phyloP scores from a whole-genome alignment of 1,140 invertebrate species.

The fruit fly (Drosophila melanogaster) region Release_6_plus_ISO1_MT NC_004354.4:9182001-9182500 shows the following conservation, averaged over 20 bases:
- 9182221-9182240: conserved; percentile 30
- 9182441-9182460: not conserved
- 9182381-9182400: not conserved
- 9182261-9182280: conserved; percentile 37
- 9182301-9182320: conserved; percentile 51
- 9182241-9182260: conserved; percentile 40
- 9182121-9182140: conserved; percentile 10
- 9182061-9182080: conserved; percentile 77
- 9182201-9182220: conserved; percentile 26
- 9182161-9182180: not conserved
- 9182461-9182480: not conserved
- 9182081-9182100: conserved; percentile 35
- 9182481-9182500: not conserved
- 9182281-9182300: conserved; percentile 18
- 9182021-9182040: too few species aligned
- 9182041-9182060: conserved; percentile 1
- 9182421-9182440: not conserved
- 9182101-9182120: too few species aligned
- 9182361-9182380: conserved; percentile 11
- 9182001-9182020: not conserved
- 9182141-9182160: not conserved
- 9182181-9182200: conserved; percentile 18
- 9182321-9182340: conserved; percentile 40
- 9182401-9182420: not conserved
- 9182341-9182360: conserved; percentile 43